A percentile compares a stretch with the other conserved stretches of the same genome.
Evolutionary conservation across 2,888 invertebrate genomes (phyloP).

Genomic region (Morpho helenor): DNA sequence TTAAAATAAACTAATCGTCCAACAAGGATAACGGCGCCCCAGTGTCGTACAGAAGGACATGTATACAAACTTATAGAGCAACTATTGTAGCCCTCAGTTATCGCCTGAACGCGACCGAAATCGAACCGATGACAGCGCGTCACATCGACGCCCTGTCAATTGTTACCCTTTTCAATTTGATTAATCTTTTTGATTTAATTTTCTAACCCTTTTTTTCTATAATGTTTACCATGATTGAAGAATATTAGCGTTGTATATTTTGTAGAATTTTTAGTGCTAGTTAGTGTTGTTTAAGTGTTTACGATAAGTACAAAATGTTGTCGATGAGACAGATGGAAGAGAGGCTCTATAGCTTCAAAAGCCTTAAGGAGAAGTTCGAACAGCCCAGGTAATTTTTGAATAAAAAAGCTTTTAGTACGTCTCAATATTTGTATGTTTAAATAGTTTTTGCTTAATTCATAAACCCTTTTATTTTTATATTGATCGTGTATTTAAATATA

Average conservation of each 20-base stretch:
- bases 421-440: no score
- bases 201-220: neutral
- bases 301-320: conserved; percentile 45
- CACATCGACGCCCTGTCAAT: conserved; percentile 20
- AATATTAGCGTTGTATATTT: conserved; percentile 5
- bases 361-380: conserved; percentile 66
- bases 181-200: conserved; percentile 6
- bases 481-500: neutral
- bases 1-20: conserved; percentile 11
- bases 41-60: conserved; percentile 30
- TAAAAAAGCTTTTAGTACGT: neutral
- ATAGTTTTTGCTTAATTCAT: no score
- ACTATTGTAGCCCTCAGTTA: conserved; percentile 28
- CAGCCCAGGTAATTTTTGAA: conserved; percentile 49
- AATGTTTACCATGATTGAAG: neutral
- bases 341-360: conserved; percentile 61
- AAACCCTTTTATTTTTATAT: neutral
- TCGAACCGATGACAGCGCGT: conserved; percentile 35
- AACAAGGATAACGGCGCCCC: conserved; percentile 32
- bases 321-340: conserved; percentile 53
- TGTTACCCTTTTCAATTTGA: conserved; percentile 7
- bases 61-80: conserved; percentile 29
- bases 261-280: conserved; percentile 12
- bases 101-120: conserved; percentile 37
- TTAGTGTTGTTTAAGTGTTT: conserved; percentile 24